A percentile compares a stretch with the other conserved stretches of the same genome.
These are phyloP conservation scores for Eleutherodactylus coqui DNA, from an alignment of 2,797 vertebrate genomes.

Conservation along the genomic window DNA sequence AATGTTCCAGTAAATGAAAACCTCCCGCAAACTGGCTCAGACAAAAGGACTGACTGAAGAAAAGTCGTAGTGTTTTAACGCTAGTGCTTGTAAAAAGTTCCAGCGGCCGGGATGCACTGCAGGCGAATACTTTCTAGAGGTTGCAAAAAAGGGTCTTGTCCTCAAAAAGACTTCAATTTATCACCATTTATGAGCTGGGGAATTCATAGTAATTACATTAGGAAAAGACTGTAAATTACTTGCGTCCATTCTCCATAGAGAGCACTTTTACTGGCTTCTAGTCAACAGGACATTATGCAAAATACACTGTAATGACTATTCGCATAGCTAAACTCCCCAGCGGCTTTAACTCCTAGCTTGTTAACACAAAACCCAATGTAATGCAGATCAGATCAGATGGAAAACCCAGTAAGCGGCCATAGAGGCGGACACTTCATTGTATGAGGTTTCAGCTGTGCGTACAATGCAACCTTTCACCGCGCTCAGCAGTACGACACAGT, in stretches of 20 bases:
- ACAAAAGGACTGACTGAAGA: not conserved
- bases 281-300: slow-evolving; percentile 71
- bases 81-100: slow-evolving; percentile 24
- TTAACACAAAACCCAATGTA: slow-evolving; percentile 80
- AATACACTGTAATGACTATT: slow-evolving; percentile 74
- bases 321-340: slow-evolving; percentile 73
- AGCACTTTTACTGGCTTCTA: slow-evolving; percentile 69
- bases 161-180: slow-evolving; percentile 65
- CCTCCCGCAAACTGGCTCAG: not conserved
- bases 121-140: slow-evolving; percentile 11
- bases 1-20: slow-evolving; percentile 7
- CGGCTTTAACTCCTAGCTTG: slow-evolving; percentile 82
- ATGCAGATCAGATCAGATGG: slow-evolving; percentile 84
- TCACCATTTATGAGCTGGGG: slow-evolving; percentile 68
- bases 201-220: slow-evolving; percentile 71
- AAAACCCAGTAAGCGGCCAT: slow-evolving; percentile 74
- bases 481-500: slow-evolving; percentile 15
- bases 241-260: slow-evolving; percentile 69
- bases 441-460: slow-evolving; percentile 66
- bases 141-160: slow-evolving; percentile 8
- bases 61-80: not conserved
- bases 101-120: not conserved
- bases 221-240: slow-evolving; percentile 71
- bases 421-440: slow-evolving; percentile 64
- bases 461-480: slow-evolving; percentile 58